Evolutionary conservation across 2,797 vertebrate genomes (phyloP), one percentile per base, ranked within the genome.

Genomic region (Siniperca undulata): DNA sequence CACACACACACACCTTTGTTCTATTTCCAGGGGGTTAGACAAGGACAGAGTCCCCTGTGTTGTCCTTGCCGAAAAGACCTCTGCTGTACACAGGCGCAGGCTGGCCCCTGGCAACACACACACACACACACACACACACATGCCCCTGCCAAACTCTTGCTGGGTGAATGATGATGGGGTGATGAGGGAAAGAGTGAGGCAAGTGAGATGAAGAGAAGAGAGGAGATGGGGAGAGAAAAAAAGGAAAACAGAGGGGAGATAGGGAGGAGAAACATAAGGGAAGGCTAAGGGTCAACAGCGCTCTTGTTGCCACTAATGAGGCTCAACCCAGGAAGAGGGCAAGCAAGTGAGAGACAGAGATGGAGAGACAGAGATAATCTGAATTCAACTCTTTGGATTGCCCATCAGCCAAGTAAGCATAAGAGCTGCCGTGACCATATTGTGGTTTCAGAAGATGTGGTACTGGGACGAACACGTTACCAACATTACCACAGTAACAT

Each of bases 11-110:
- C 82, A 74, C 62, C 67, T 85, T 71, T 91, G 87, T 77, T 86
- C 90, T 86, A 91, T 91, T 93, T 93, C 84, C 83, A 86, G 85
- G 64, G 89, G 86, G 86, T 92, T 78, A 89, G 78, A 86, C 90
- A 92, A 93, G 92, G 94, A 93, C 92, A 93, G 77, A 87, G 91
- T 93, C 91, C 90, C 92, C 78, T 78, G 89, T 93, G 92, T 84
- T 93, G 93, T 92, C 94, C 91, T 93, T 93, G 88, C 81, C 36
- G 77, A 87, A 30, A 30, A 90, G 92, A 91, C 92, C 92, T 92
- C 78, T 87, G 88, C 86, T 85, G 77, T 91, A 91, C 86, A 90
- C 81, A 70, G 80, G 61, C 69, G 5, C 77, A 86, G 59, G 50
- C 74, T 70, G 67, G 92, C 91, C 90, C 75, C 84, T 80, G 87